Conservation (phyloP, 2,797 vertebrate genomes). For the Chromis chromis region DNA sequence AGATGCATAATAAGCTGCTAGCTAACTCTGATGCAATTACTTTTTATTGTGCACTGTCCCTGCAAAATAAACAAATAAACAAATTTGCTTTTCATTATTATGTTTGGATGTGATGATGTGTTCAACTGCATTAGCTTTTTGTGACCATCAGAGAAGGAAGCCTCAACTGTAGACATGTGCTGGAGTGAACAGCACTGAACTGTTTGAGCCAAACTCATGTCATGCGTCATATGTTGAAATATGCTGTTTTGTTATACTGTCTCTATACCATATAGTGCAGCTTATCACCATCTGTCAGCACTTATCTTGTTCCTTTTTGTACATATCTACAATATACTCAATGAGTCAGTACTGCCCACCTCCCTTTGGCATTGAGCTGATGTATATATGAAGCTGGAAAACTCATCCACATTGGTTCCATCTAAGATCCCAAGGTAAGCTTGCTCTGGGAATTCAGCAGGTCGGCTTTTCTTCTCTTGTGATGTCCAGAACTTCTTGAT, state of each 20-base stretch:
- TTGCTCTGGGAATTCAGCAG: background rate
- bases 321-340: background rate
- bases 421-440: constrained; percentile 54
- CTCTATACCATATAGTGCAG: constrained; percentile 20
- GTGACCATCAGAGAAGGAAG: too few relatives aligned
- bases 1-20: too few relatives aligned
- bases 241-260: background rate
- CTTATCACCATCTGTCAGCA: constrained; percentile 42
- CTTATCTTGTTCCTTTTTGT: constrained; percentile 45
- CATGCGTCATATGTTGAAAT: too few relatives aligned
- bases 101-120: too few relatives aligned
- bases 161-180: too few relatives aligned
- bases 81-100: too few relatives aligned
- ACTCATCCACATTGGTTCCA: background rate
- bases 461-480: background rate
- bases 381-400: constrained; percentile 40
- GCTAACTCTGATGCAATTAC: too few relatives aligned
- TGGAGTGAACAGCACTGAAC: too few relatives aligned
- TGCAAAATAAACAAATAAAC: too few relatives aligned
- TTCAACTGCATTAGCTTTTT: too few relatives aligned
- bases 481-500: background rate
- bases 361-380: background rate
- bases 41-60: too few relatives aligned
- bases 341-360: constrained; percentile 12
- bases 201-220: too few relatives aligned